phyloP scores from a whole-genome alignment of 2,888 invertebrate genomes.

The Tipula unca region DNA sequence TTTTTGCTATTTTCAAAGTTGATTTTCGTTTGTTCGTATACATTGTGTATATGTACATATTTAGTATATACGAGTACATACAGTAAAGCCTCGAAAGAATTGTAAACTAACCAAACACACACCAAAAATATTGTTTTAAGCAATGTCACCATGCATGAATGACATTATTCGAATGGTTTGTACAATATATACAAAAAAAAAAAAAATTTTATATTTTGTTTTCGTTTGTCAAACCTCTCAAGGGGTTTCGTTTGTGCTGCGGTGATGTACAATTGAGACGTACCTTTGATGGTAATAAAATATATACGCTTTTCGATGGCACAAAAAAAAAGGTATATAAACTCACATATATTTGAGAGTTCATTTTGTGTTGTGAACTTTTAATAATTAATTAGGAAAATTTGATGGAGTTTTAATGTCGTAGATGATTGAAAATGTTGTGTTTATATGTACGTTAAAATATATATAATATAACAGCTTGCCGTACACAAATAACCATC shows the following conservation, averaged over 20 bases:
- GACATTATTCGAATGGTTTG: neutral
- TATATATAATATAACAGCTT: neutral
- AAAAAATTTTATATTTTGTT: neutral
- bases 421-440: neutral
- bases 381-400: neutral
- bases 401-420: neutral
- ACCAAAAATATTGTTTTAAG: neutral
- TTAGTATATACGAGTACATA: neutral
- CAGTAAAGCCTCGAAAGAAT: neutral
- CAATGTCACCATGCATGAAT: neutral
- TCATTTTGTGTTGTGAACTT: neutral
- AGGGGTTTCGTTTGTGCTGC: neutral
- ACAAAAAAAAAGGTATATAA: no score
- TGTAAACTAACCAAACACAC: neutral
- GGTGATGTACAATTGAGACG: conserved; percentile 8
- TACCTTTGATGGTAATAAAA: neutral
- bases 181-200: neutral
- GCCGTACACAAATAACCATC: neutral
- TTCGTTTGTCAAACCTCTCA: neutral
- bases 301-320: neutral
- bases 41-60: neutral
- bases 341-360: neutral
- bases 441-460: neutral
- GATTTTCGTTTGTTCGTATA: neutral
- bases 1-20: conserved; percentile 8